Evolutionary conservation across 2,888 invertebrate genomes (phyloP).

Genomic region (Papilio demoleus): DNA sequence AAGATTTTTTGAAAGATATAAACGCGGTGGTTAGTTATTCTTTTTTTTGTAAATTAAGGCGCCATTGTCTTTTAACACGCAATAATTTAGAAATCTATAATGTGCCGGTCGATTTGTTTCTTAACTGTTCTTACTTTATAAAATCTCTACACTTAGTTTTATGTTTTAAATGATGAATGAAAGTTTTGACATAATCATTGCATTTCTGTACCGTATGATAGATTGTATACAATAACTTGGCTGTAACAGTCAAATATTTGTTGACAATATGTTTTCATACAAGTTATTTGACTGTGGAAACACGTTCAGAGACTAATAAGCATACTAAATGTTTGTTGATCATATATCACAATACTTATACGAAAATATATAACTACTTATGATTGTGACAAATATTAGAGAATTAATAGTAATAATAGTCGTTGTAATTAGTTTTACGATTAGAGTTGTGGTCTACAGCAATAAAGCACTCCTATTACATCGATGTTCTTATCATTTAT

Average conservation of each 20-base stretch:
- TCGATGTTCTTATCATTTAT: constrained; percentile 12
- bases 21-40: constrained; percentile 38
- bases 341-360: background rate
- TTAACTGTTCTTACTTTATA: background rate
- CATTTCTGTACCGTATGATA: no score
- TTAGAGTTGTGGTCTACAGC: background rate
- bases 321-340: no score
- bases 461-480: background rate
- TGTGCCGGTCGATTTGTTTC: background rate
- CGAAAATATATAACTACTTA: background rate
- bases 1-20: constrained; percentile 45
- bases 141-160: background rate
- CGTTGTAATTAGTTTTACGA: background rate
- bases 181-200: background rate
- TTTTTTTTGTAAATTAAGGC: constrained; percentile 6
- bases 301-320: no score
- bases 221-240: no score
- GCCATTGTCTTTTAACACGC: constrained; percentile 16
- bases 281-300: no score
- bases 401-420: background rate
- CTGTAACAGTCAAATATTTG: no score
- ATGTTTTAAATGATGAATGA: background rate
- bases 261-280: no score
- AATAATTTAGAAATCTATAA: constrained; percentile 25
- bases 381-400: background rate